Conservation (phyloP, 2,888 invertebrate species). For the Sarcophaga carnaria region DNA sequence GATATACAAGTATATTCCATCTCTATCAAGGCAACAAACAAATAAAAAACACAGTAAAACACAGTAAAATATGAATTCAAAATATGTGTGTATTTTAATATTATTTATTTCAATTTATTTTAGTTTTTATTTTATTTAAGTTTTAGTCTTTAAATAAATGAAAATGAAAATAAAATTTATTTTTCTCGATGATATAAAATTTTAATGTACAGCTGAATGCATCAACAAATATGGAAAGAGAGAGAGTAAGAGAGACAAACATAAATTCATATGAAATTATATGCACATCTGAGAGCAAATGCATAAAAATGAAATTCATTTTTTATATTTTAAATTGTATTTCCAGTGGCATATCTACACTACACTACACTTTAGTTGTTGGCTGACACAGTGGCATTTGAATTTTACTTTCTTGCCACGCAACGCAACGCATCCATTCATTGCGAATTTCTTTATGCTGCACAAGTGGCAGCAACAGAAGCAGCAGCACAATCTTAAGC, state of each 20-base stretch:
- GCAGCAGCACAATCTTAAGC: no score
- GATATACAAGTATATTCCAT: no score
- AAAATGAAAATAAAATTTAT: constrained; percentile 42
- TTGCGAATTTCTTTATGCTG: no score
- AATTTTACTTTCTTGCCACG: no score
- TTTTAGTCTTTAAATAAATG: neutral
- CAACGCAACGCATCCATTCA: no score
- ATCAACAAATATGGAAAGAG: neutral
- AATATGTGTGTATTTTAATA: neutral
- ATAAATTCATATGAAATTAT: neutral
- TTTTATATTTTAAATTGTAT: constrained; percentile 40
- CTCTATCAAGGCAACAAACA: no score
- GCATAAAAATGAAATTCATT: neutral
- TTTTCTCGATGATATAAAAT: neutral
- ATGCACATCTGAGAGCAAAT: neutral
- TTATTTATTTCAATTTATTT: neutral
- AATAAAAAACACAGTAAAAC: no score
- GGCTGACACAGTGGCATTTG: no score
- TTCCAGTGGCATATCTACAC: constrained; percentile 39
- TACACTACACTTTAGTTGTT: no score
- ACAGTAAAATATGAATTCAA: no score
- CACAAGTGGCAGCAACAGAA: neutral
- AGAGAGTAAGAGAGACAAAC: neutral
- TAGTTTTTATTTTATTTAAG: neutral
- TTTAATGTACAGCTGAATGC: neutral